Percentiles rank a stretch among this genome's conserved stretches.
phyloP scores from a whole-genome alignment of 2,113 vertebrate genomes.

The Equus quagga region DNA sequence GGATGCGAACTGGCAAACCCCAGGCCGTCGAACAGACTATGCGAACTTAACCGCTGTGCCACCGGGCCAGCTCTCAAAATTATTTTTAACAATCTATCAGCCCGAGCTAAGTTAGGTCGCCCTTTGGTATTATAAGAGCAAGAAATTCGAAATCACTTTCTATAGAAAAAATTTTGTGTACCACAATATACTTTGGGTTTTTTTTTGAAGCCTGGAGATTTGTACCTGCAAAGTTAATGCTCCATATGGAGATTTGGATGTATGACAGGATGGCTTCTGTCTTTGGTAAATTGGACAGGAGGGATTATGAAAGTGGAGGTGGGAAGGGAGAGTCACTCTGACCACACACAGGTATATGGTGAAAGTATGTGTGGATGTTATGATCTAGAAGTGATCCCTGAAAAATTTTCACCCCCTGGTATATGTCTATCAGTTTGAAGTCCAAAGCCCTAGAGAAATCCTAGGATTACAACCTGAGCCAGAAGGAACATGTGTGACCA shows the following conservation, averaged over 20 bases:
- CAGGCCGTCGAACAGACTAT: no score
- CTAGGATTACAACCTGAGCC: no score
- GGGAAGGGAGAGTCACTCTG: no score
- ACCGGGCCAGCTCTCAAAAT: background rate
- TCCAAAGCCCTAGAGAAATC: no score
- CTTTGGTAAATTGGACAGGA: background rate
- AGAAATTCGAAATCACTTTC: background rate
- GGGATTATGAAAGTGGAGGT: no score
- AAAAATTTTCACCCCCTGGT: no score
- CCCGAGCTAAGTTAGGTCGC: background rate
- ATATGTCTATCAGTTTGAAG: no score
- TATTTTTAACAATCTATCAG: background rate
- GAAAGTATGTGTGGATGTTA: background rate
- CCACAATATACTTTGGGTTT: background rate
- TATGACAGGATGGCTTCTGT: background rate
- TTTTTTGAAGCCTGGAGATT: background rate
- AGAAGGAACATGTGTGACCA: no score
- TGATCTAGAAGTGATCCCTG: background rate
- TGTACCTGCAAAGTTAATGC: background rate
- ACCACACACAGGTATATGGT: rapidly evolving
- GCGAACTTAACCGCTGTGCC: no score
- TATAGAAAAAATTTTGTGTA: background rate
- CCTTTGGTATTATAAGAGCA: background rate
- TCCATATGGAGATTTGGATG: background rate
- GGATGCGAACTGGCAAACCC: no score